These are phyloP conservation scores for Leptopilina clavipes DNA, from an alignment of 1,140 invertebrate species.

Conservation along the genomic window DNA sequence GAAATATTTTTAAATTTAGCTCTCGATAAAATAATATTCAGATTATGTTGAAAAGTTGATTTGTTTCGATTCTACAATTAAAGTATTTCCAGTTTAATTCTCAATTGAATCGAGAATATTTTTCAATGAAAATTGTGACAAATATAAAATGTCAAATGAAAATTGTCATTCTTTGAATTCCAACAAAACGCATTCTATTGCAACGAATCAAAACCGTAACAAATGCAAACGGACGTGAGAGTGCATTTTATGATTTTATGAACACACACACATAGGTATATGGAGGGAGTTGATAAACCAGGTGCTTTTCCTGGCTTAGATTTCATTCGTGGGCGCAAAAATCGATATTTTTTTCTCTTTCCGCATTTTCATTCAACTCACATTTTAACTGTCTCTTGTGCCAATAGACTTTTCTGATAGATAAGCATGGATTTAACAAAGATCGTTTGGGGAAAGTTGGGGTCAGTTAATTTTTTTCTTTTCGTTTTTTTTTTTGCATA, in stretches of 20 bases:
- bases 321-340: constrained; percentile 1
- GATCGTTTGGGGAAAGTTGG: background rate
- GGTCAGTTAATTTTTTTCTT: constrained; percentile 11
- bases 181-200: background rate
- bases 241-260: constrained; percentile 4
- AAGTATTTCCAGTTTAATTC: too few species aligned
- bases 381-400: background rate
- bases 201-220: background rate
- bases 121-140: background rate
- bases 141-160: background rate
- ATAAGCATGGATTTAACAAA: background rate
- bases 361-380: constrained; percentile 1
- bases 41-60: too few species aligned
- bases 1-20: too few species aligned
- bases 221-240: constrained; percentile 17
- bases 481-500: background rate
- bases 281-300: background rate
- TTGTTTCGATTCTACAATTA: too few species aligned
- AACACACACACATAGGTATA: background rate
- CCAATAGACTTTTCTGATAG: constrained; percentile 6
- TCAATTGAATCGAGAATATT: too few species aligned
- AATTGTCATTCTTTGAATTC: background rate
- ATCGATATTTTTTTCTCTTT: constrained; percentile 20
- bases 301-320: constrained; percentile 1
- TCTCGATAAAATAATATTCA: too few species aligned